Conservation (phyloP, 2,888 invertebrate species). For the Marasmarcha lunaedactyla region DNA sequence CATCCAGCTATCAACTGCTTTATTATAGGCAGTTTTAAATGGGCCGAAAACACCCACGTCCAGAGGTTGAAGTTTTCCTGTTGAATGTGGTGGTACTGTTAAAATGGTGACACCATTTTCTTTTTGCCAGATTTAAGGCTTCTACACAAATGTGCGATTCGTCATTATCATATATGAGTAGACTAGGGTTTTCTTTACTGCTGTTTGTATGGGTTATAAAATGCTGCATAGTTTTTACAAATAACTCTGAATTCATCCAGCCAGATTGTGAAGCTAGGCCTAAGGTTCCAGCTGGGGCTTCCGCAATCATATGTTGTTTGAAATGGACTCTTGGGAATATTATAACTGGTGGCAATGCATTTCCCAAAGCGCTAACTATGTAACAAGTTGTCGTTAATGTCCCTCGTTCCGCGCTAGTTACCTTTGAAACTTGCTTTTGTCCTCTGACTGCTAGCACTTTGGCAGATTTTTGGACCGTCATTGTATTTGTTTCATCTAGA, state of each 20-base stretch:
- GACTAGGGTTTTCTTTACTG: conserved; percentile 21
- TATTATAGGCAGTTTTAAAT: too few relatives aligned
- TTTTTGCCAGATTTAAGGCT: conserved; percentile 21
- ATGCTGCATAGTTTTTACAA: conserved; percentile 27
- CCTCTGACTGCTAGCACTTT: conserved; percentile 23
- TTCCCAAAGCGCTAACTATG: conserved; percentile 18
- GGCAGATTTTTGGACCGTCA: conserved; percentile 26
- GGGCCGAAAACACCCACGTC: neutral
- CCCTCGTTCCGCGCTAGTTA: conserved; percentile 17
- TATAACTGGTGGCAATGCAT: conserved; percentile 21
- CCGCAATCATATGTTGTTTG: conserved; percentile 22
- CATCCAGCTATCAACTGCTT: too few relatives aligned
- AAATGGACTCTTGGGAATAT: conserved; percentile 19
- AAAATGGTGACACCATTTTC: conserved; percentile 33
- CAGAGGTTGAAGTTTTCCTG: conserved; percentile 32
- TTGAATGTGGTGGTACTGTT: conserved; percentile 36
- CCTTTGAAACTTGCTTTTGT: conserved; percentile 11
- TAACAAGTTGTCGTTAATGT: conserved; percentile 20
- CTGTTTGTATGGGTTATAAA: conserved; percentile 22
- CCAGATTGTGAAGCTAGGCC: conserved; percentile 27
- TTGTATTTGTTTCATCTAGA: conserved; percentile 27
- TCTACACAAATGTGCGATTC: conserved; percentile 54
- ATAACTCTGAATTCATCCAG: conserved; percentile 30
- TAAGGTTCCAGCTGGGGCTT: conserved; percentile 29
- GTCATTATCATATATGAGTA: conserved; percentile 28